phyloP scores from a whole-genome alignment of 2,797 vertebrate genomes.

The Chloroceryle inda region DNA sequence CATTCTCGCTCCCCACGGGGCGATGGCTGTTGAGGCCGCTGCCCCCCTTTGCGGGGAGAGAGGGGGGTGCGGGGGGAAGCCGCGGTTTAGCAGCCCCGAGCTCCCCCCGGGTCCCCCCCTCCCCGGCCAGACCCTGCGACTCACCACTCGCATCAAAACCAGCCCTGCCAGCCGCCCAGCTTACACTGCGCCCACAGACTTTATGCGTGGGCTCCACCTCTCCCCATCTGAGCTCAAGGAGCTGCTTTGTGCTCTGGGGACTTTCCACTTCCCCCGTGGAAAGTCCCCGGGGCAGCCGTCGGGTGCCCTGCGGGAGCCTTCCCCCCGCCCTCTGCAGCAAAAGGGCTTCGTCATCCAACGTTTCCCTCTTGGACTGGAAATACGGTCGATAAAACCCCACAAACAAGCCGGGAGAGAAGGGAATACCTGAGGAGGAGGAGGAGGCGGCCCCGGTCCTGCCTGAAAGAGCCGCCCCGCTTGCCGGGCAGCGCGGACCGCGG shows the following conservation, averaged over 20 bases:
- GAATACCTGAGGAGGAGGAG: constrained; percentile 35
- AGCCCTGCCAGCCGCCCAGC: background rate
- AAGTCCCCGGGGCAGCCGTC: background rate
- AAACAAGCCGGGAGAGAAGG: background rate
- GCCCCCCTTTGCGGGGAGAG: fast-evolving
- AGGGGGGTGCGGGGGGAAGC: too few relatives aligned
- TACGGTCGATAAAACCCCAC: background rate
- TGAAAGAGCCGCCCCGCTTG: background rate
- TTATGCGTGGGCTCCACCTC: background rate
- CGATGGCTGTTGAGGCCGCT: fast-evolving
- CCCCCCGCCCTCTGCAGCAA: background rate
- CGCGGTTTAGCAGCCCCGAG: fast-evolving
- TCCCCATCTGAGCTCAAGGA: background rate
- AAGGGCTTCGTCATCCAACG: background rate
- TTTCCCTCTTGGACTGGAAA: background rate
- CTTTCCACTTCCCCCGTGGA: background rate
- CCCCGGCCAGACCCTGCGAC: background rate
- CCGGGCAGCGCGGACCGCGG: background rate
- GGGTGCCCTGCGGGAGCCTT: background rate
- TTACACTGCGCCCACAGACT: background rate
- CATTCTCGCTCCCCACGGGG: fast-evolving
- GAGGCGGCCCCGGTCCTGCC: background rate
- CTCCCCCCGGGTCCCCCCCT: fast-evolving
- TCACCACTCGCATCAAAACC: background rate
- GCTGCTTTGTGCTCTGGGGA: background rate